Percentiles rank a stretch among this genome's conserved stretches.
phyloP scores from a whole-genome alignment of 2,113 vertebrate genomes.

The Excalfactoria chinensis region DNA sequence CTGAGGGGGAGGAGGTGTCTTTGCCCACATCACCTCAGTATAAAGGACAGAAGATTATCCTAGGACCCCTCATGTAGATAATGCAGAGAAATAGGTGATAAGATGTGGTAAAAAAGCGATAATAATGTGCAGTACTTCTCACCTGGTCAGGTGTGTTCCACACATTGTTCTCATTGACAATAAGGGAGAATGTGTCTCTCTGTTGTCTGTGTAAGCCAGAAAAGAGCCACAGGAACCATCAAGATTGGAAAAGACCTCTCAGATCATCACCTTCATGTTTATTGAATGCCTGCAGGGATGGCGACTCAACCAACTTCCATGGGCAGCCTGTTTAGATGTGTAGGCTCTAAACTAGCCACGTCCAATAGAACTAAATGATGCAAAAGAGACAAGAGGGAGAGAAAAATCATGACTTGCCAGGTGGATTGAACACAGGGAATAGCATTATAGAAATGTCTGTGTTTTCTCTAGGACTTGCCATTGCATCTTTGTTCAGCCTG shows the following conservation, averaged over 20 bases:
- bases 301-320: no score
- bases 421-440: no score
- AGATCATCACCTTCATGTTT: no score
- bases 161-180: background rate
- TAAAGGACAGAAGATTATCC: background rate
- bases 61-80: background rate
- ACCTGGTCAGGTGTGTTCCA: background rate
- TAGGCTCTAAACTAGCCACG: background rate
- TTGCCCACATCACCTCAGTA: background rate
- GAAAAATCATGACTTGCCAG: background rate
- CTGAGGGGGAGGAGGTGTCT: no score
- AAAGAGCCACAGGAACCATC: no score
- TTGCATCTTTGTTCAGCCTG: conserved; percentile 90
- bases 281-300: no score
- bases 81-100: background rate
- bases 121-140: background rate
- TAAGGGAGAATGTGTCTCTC: background rate
- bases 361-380: background rate
- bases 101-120: no score
- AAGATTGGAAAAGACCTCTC: no score
- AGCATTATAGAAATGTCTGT: rapidly evolving
- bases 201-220: no score
- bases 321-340: no score
- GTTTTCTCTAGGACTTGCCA: conserved; percentile 79
- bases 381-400: background rate